Percentiles rank a stretch among this genome's conserved stretches.
These are phyloP conservation scores for Rhyzopertha dominica DNA, from an alignment of 1,140 invertebrate genomes.

Conservation along the genomic window DNA sequence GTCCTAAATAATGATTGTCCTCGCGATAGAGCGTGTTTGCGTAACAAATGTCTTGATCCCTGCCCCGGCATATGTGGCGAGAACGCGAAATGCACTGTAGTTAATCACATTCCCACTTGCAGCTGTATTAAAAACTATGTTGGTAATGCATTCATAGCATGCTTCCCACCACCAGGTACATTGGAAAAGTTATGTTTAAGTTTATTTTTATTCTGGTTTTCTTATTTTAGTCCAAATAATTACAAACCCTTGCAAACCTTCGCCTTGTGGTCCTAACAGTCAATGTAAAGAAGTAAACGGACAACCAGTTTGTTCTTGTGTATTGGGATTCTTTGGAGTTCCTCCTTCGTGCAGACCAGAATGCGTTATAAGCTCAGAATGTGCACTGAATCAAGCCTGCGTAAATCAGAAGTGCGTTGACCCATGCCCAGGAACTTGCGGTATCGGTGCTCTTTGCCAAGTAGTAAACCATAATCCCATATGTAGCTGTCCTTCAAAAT, in stretches of 20 bases:
- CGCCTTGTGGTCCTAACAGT: constrained; percentile 66
- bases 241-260: constrained; percentile 59
- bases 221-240: constrained; percentile 32
- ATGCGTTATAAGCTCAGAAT: constrained; percentile 63
- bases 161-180: constrained; percentile 42
- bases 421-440: constrained; percentile 66
- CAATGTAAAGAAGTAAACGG: constrained; percentile 60
- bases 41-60: constrained; percentile 65
- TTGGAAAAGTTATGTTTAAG: background rate
- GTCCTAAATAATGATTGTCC: constrained; percentile 69
- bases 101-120: constrained; percentile 72
- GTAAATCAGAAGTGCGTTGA: constrained; percentile 64
- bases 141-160: constrained; percentile 65
- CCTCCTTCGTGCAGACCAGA: constrained; percentile 64
- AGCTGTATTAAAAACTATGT: constrained; percentile 60
- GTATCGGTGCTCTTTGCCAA: constrained; percentile 57
- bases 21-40: constrained; percentile 63
- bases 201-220: constrained; percentile 1
- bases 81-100: constrained; percentile 66
- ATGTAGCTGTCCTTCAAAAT: constrained; percentile 64
- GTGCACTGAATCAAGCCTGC: constrained; percentile 57
- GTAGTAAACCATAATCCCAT: constrained; percentile 62
- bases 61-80: constrained; percentile 65
- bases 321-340: constrained; percentile 59
- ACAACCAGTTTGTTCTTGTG: constrained; percentile 62